Evolutionary conservation across 1,140 invertebrate species (phyloP).

Genomic region (Campodea augens): DNA sequence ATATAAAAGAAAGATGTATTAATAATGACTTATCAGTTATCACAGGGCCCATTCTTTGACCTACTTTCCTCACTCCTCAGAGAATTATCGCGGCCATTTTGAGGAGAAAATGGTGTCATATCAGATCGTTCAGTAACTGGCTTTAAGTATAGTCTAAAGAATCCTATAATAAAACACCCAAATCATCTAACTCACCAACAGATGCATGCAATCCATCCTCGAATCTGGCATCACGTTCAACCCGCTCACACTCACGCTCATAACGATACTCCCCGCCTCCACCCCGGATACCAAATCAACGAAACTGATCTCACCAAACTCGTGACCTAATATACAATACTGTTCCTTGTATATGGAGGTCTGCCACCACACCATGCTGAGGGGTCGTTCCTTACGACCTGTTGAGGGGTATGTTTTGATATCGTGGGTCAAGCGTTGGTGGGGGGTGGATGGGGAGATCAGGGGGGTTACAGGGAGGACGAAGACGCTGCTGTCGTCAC

Average conservation of each 20-base stretch:
- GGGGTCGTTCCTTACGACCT: constrained; percentile 22
- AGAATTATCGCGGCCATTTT: too few relatives aligned
- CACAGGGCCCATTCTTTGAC: too few relatives aligned
- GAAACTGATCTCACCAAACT: constrained; percentile 46
- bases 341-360: constrained; percentile 35
- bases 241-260: constrained; percentile 35
- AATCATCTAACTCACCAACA: too few relatives aligned
- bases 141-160: too few relatives aligned
- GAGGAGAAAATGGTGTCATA: too few relatives aligned
- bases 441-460: constrained; percentile 32
- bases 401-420: constrained; percentile 20
- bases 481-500: constrained; percentile 32
- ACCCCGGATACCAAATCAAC: constrained; percentile 45
- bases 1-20: too few relatives aligned
- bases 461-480: constrained; percentile 37
- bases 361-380: constrained; percentile 47
- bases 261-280: constrained; percentile 38
- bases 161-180: too few relatives aligned
- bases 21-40: too few relatives aligned
- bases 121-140: too few relatives aligned
- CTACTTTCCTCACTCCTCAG: too few relatives aligned
- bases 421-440: constrained; percentile 34
- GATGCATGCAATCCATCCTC: constrained; percentile 38
- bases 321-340: constrained; percentile 47
- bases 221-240: constrained; percentile 46